Conservation (phyloP, 2,888 invertebrate genomes). For the Caenorhabditis sp. region DNA sequence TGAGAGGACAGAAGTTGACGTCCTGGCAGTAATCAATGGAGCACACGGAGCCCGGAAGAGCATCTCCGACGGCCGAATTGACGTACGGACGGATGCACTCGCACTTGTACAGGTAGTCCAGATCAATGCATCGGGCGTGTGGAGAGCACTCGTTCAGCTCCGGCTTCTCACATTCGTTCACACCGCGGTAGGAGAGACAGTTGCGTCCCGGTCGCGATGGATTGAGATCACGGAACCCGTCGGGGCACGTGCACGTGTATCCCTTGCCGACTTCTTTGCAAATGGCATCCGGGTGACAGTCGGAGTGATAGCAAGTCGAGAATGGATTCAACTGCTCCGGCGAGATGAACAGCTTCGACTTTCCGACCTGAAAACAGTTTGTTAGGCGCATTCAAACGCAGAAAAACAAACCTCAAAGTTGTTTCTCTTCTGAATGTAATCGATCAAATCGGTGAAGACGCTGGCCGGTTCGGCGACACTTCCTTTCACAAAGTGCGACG, state of each 20-base stretch:
- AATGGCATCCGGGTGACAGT: slow-evolving; percentile 68
- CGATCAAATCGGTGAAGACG: slow-evolving; percentile 67
- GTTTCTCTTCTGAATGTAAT: slow-evolving; percentile 68
- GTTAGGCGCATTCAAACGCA: no score
- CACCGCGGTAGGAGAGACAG: slow-evolving; percentile 67
- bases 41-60: slow-evolving; percentile 80
- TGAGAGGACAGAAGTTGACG: slow-evolving; percentile 88
- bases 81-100: slow-evolving; percentile 70
- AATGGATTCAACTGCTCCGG: slow-evolving; percentile 73
- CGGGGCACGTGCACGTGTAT: slow-evolving; percentile 58
- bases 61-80: slow-evolving; percentile 66
- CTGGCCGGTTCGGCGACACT: slow-evolving; percentile 64
- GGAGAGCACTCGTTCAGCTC: slow-evolving; percentile 72
- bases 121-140: slow-evolving; percentile 72
- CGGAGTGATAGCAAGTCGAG: slow-evolving; percentile 69
- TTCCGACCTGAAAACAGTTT: slow-evolving; percentile 66
- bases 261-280: slow-evolving; percentile 67
- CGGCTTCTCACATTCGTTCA: slow-evolving; percentile 72
- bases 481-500: slow-evolving; percentile 68
- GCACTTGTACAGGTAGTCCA: slow-evolving; percentile 71
- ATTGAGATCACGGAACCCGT: slow-evolving; percentile 72
- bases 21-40: slow-evolving; percentile 74
- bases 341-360: slow-evolving; percentile 72
- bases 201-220: slow-evolving; percentile 68
- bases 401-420: slow-evolving; percentile 63